Conservation (phyloP, 1,140 invertebrate species). For the Brachionus asplanchnoidis region DNA sequence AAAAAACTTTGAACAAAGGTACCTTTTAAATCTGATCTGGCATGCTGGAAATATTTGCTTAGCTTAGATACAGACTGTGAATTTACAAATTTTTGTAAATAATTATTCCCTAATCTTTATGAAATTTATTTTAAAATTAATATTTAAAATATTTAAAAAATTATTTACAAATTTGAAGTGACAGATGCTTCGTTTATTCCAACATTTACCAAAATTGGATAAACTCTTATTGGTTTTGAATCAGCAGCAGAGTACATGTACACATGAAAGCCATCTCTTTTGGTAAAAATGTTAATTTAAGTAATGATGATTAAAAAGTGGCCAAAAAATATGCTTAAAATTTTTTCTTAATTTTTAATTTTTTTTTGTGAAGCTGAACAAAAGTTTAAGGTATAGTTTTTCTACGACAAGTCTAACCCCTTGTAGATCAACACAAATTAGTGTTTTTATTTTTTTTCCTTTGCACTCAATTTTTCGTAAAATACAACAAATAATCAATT, state of each 20-base stretch:
- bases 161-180: conserved; percentile 28
- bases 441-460: no score
- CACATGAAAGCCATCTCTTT: conserved; percentile 37
- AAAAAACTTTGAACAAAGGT: background rate
- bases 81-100: conserved; percentile 28
- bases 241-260: background rate
- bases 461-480: no score
- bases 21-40: background rate
- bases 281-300: no score
- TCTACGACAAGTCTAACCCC: no score
- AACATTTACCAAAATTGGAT: conserved; percentile 37
- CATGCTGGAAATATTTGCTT: background rate
- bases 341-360: no score
- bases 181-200: conserved; percentile 29
- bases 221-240: background rate
- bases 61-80: conserved; percentile 14
- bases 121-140: background rate
- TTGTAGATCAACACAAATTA: no score
- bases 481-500: no score
- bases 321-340: no score
- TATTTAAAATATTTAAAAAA: background rate
- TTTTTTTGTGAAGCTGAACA: no score
- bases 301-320: no score
- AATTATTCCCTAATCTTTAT: conserved; percentile 10
- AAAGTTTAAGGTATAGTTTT: no score